These are phyloP conservation scores for Lamprotornis superbus DNA, from an alignment of 2,113 vertebrate species.

Conservation along the genomic window DNA sequence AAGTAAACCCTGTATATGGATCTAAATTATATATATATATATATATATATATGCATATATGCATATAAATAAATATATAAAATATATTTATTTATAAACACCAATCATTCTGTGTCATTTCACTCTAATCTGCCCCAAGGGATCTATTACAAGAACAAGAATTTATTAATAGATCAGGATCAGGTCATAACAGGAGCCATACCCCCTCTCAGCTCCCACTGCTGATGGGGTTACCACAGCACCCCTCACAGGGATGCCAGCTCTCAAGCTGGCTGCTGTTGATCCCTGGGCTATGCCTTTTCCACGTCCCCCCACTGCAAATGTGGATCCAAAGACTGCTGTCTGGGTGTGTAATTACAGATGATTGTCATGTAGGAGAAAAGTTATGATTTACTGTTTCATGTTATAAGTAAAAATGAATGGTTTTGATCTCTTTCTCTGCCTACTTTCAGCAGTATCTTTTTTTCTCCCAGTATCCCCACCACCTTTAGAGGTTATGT, in stretches of 20 bases:
- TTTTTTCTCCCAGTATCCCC: background rate
- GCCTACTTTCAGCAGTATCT: background rate
- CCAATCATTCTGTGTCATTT: background rate
- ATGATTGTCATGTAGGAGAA: background rate
- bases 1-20: background rate
- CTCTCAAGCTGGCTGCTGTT: background rate
- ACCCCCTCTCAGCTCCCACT: background rate
- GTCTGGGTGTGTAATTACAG: background rate
- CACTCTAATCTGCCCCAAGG: background rate
- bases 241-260: fast-evolving
- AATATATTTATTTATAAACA: background rate
- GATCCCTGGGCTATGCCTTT: background rate
- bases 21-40: no score
- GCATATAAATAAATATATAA: no score
- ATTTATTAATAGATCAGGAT: background rate
- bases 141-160: background rate
- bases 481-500: background rate
- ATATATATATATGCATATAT: no score
- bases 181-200: no score
- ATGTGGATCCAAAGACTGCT: background rate
- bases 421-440: background rate
- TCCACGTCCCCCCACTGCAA: background rate
- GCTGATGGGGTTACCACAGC: background rate
- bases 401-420: background rate
- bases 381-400: background rate